phyloP scores from a whole-genome alignment of 2,797 vertebrate genomes.

The Mionectes olivaceus region DNA sequence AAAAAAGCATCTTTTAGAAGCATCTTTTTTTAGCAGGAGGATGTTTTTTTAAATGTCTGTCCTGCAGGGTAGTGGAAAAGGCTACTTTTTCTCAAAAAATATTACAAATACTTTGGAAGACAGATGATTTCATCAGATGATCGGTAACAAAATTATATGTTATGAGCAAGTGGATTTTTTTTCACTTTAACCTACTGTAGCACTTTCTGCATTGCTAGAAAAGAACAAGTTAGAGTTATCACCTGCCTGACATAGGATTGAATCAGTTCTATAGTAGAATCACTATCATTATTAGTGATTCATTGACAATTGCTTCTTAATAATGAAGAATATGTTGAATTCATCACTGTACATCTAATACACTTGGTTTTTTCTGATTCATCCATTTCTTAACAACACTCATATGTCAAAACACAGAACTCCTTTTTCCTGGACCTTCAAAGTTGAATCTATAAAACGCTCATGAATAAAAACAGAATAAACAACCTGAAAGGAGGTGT shows the following conservation, averaged over 20 bases:
- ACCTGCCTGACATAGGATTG: background rate
- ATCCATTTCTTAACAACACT: constrained; percentile 28
- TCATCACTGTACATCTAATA: background rate
- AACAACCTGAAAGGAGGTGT: background rate
- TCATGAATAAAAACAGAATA: background rate
- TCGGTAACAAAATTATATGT: background rate
- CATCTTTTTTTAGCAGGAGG: background rate
- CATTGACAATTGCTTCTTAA: constrained; percentile 17
- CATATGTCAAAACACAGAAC: constrained; percentile 31
- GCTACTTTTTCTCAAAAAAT: background rate
- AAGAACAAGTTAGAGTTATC: background rate
- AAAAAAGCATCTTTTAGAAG: background rate
- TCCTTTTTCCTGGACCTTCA: background rate
- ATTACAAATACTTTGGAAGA: background rate
- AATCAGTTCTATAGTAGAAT: background rate
- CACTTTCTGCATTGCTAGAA: background rate
- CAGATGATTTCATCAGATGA: background rate
- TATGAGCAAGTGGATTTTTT: background rate
- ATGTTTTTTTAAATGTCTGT: background rate
- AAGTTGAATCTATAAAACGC: background rate
- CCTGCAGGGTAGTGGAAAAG: background rate
- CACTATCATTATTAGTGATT: background rate
- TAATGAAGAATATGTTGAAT: constrained; percentile 17
- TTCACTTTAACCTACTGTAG: background rate
- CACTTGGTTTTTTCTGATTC: constrained; percentile 27